A percentile compares a stretch with the other conserved stretches of the same genome.
phyloP scores from a whole-genome alignment of 2,888 invertebrate species.

The Callyntrura guangdongensis region DNA sequence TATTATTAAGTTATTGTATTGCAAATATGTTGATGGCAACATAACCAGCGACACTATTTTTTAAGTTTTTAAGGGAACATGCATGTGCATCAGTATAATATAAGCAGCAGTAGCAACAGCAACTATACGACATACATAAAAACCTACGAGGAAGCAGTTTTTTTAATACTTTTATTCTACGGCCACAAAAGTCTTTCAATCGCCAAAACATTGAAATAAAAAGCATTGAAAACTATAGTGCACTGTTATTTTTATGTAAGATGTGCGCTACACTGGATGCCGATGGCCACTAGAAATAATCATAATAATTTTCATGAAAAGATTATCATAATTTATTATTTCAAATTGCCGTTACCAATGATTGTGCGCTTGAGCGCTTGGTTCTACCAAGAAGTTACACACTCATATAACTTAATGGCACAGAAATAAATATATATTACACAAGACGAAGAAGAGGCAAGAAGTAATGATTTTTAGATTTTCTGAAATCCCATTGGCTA shows the following conservation, averaged over 20 bases:
- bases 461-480: slow-evolving; percentile 19
- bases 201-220: neutral
- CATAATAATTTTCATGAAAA: slow-evolving; percentile 62
- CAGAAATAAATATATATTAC: slow-evolving; percentile 2
- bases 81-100: no score
- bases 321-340: slow-evolving; percentile 65
- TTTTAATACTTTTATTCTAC: neutral
- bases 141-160: slow-evolving; percentile 26
- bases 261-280: slow-evolving; percentile 27
- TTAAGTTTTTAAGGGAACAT: neutral
- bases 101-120: neutral
- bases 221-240: slow-evolving; percentile 3
- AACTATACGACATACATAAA: neutral
- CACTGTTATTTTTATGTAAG: slow-evolving; percentile 18
- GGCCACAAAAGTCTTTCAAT: slow-evolving; percentile 32
- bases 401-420: neutral
- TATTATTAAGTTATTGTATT: slow-evolving; percentile 43
- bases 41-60: slow-evolving; percentile 22
- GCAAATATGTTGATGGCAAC: slow-evolving; percentile 6
- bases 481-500: slow-evolving; percentile 43
- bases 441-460: neutral
- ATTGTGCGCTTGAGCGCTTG: neutral
- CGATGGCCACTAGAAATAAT: slow-evolving; percentile 59
- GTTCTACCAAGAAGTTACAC: neutral
- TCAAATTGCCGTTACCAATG: slow-evolving; percentile 49